Conservation (phyloP, 2,888 invertebrate genomes). For the Diplazon laetatorius region DNA sequence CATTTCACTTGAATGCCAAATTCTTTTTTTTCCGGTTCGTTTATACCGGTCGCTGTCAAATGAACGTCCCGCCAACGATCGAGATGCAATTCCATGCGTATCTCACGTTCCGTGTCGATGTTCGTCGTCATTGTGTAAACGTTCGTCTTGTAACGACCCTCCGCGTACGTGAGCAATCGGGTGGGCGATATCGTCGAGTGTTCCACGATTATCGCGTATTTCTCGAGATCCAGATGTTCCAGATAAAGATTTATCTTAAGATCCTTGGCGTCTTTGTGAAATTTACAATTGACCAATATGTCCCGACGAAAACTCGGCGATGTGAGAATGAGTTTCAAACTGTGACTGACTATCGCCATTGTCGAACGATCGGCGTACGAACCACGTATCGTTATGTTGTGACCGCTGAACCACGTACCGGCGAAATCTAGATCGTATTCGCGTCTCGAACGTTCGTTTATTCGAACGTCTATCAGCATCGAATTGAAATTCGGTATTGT, state of each 20-base stretch:
- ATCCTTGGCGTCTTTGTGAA: constrained; percentile 88
- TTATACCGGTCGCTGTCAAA: constrained; percentile 86
- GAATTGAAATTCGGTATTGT: constrained; percentile 90
- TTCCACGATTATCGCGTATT: constrained; percentile 86
- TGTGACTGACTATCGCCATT: constrained; percentile 86
- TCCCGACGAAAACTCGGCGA: constrained; percentile 89
- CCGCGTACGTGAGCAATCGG: constrained; percentile 86
- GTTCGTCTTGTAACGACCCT: constrained; percentile 87
- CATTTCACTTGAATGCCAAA: constrained; percentile 90
- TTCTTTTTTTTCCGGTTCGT: constrained; percentile 86
- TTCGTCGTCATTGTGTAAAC: constrained; percentile 88
- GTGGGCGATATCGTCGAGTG: constrained; percentile 86
- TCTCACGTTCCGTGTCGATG: constrained; percentile 86
- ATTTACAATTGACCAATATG: constrained; percentile 86
- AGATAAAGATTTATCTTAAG: constrained; percentile 88
- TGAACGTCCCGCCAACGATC: constrained; percentile 91
- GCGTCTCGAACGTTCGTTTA: constrained; percentile 87
- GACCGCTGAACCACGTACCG: constrained; percentile 92
- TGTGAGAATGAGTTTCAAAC: constrained; percentile 87
- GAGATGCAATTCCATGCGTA: constrained; percentile 89
- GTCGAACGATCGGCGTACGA: constrained; percentile 90
- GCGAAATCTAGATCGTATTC: constrained; percentile 89
- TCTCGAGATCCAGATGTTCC: constrained; percentile 85
- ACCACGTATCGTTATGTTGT: constrained; percentile 88
- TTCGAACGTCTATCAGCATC: constrained; percentile 86